These are phyloP conservation scores for Trogon melanurus DNA, from an alignment of 2,113 vertebrate species.

Conservation along the genomic window DNA sequence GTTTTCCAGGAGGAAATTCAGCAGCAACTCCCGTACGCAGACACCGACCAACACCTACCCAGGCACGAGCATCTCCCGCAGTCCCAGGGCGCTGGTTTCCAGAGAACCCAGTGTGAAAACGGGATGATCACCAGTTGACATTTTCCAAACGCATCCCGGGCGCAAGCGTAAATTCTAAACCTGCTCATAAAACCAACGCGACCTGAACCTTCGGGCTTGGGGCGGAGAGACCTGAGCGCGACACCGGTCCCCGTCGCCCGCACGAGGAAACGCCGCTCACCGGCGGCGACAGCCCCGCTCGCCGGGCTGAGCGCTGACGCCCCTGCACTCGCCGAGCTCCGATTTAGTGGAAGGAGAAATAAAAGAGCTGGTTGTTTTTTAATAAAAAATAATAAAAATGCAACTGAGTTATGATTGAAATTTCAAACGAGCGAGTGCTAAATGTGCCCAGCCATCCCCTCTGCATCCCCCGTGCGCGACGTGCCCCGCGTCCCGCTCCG, in stretches of 20 bases:
- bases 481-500: not conserved
- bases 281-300: not conserved
- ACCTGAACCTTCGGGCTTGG: not conserved
- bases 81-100: not conserved
- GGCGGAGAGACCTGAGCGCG: fast-evolving
- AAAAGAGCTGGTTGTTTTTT: not conserved
- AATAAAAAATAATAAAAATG: not conserved
- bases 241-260: not conserved
- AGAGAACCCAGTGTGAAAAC: not conserved
- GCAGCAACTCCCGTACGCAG: fast-evolving
- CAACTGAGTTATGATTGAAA: fast-evolving
- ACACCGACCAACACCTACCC: not conserved
- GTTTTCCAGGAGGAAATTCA: not conserved
- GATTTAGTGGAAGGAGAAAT: not conserved
- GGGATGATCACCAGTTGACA: not conserved
- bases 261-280: not conserved
- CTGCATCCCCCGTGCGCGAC: fast-evolving
- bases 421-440: not conserved
- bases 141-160: not conserved
- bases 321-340: fast-evolving
- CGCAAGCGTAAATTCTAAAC: not conserved
- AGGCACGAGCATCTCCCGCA: fast-evolving
- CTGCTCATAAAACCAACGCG: not conserved
- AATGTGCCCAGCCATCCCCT: not conserved
- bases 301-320: fast-evolving